Conservation (phyloP, 1,140 invertebrate species). For the Zeugodacus cucurbitae region DNA sequence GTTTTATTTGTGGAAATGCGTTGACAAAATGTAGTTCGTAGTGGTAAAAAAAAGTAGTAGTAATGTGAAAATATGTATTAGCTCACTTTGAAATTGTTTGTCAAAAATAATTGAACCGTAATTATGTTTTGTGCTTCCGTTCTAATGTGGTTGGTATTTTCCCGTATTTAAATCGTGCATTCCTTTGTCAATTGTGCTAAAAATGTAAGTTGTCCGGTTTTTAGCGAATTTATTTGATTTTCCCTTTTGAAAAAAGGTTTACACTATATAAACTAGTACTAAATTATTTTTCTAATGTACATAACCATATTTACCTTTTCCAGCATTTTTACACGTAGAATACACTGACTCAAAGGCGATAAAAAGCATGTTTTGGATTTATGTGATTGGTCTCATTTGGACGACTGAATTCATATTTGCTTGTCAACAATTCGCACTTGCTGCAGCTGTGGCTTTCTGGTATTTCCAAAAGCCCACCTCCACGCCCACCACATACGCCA, state of each 20-base stretch:
- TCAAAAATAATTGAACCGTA: neutral
- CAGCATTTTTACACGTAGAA: slow-evolving; percentile 74
- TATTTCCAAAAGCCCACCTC: slow-evolving; percentile 76
- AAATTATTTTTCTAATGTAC: neutral
- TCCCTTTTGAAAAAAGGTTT: neutral
- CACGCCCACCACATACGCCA: slow-evolving; percentile 77
- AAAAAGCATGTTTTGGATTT: slow-evolving; percentile 92
- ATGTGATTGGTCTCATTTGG: slow-evolving; percentile 89
- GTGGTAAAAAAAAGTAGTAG: too few relatives aligned
- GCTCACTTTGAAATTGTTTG: neutral
- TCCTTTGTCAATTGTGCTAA: neutral
- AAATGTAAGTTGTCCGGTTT: slow-evolving; percentile 11
- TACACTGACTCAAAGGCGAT: slow-evolving; percentile 79
- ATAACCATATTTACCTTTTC: neutral
- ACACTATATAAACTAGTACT: neutral
- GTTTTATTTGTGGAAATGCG: slow-evolving; percentile 42
- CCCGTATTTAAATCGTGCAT: neutral
- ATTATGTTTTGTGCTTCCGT: neutral
- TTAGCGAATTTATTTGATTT: neutral
- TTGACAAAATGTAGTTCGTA: neutral
- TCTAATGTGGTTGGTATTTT: neutral
- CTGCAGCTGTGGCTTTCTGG: slow-evolving; percentile 88
- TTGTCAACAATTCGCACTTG: slow-evolving; percentile 91
- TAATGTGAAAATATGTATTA: neutral
- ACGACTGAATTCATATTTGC: slow-evolving; percentile 90